Percentiles rank a stretch among this genome's conserved stretches.
These are phyloP conservation scores for Acholoe squamosa DNA, from an alignment of 2,888 invertebrate genomes.

Conservation along the genomic window DNA sequence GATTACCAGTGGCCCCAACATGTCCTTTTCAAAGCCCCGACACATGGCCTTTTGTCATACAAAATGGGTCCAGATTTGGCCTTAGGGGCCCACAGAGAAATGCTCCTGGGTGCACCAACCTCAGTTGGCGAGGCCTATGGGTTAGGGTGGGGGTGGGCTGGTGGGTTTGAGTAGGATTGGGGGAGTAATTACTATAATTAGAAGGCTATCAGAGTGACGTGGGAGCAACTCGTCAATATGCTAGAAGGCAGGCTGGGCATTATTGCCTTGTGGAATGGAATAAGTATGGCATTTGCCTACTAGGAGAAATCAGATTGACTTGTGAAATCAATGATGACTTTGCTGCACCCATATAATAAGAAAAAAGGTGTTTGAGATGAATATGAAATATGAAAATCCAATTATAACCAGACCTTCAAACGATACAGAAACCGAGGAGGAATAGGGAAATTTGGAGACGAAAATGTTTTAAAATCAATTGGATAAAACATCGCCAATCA, in stretches of 20 bases:
- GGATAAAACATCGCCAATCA: too few species aligned
- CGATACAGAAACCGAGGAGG: too few species aligned
- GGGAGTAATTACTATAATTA: constrained; percentile 25
- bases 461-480: too few species aligned
- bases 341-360: neutral
- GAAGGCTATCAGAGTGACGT: neutral
- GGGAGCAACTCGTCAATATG: neutral
- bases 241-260: neutral
- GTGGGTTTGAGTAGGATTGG: neutral
- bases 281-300: neutral
- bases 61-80: neutral
- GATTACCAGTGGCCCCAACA: too few species aligned
- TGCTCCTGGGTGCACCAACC: neutral
- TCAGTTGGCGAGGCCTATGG: neutral
- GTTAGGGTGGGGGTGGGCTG: neutral
- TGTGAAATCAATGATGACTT: constrained; percentile 1
- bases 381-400: too few species aligned
- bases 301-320: neutral
- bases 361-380: neutral
- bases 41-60: neutral
- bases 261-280: constrained; percentile 20
- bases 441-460: too few species aligned
- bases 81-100: neutral
- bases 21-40: too few species aligned
- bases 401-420: too few species aligned